Conservation (phyloP, 2,797 vertebrate genomes). For the Arnoldichthys spilopterus region DNA sequence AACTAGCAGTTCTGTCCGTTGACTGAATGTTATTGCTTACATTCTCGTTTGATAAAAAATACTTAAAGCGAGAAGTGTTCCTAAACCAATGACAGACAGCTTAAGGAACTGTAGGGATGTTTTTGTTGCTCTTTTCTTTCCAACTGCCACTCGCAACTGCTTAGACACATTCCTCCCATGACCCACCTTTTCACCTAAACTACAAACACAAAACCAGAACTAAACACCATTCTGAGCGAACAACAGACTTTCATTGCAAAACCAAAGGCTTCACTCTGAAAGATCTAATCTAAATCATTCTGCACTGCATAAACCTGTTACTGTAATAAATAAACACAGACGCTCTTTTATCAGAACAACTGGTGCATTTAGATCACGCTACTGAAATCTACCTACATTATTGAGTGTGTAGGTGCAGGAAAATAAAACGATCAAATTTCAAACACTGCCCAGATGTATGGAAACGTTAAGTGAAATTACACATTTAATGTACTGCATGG, state of each 20-base stretch:
- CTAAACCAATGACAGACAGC: no score
- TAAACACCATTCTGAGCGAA: not conserved
- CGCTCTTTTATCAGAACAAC: not conserved
- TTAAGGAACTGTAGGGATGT: not conserved
- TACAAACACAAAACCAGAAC: not conserved
- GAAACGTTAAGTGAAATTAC: no score
- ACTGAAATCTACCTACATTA: not conserved
- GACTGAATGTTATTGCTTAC: no score
- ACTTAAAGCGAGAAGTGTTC: no score
- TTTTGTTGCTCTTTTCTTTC: not conserved
- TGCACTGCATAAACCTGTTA: not conserved
- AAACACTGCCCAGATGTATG: no score
- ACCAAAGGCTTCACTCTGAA: not conserved
- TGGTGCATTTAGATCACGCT: not conserved
- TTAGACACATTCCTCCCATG: not conserved
- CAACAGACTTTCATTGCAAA: not conserved
- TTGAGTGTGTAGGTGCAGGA: not conserved
- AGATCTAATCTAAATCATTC: not conserved
- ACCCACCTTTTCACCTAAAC: not conserved
- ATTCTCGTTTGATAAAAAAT: no score
- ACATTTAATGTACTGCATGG: no score
- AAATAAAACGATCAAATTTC: not conserved
- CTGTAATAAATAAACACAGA: not conserved
- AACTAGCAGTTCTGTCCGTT: no score
- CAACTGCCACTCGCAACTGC: no score